These are phyloP conservation scores for Ahaetulla prasina DNA, from an alignment of 2,113 vertebrate genomes.

Conservation along the genomic window DNA sequence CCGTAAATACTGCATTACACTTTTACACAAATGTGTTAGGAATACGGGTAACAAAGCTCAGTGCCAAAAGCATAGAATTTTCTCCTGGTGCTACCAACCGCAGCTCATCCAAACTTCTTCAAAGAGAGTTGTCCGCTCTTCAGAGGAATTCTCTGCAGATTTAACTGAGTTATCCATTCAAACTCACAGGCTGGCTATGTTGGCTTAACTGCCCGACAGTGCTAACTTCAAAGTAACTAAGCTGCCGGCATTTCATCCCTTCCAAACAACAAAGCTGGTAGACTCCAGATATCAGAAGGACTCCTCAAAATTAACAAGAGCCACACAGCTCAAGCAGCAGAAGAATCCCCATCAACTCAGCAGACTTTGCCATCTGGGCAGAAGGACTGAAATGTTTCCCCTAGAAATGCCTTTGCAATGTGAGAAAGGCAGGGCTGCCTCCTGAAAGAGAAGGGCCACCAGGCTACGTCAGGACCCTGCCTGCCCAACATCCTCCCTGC, in stretches of 20 bases:
- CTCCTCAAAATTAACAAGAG: not conserved
- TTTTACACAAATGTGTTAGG: not conserved
- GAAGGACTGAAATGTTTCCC: not conserved
- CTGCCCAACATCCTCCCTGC: not conserved
- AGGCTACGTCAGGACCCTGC: no score
- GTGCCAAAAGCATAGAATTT: not conserved
- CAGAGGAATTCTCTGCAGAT: not conserved
- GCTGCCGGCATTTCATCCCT: not conserved
- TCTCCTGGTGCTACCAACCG: not conserved
- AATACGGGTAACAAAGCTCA: not conserved
- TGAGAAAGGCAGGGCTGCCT: not conserved
- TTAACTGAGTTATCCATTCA: not conserved
- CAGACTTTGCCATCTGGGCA: not conserved
- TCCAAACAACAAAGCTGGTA: not conserved
- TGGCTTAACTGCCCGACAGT: no score
- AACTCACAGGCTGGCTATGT: not conserved
- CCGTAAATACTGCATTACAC: not conserved
- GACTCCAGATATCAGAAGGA: not conserved
- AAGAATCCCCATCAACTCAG: not conserved
- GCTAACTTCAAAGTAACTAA: conserved; percentile 4
- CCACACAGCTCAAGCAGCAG: not conserved
- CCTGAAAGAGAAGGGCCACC: not conserved
- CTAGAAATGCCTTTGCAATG: no score
- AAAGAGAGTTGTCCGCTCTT: not conserved
- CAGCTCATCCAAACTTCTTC: not conserved